Percentiles rank a stretch among this genome's conserved stretches.
These are phyloP conservation scores for Oceanodroma leucorhoa DNA, from an alignment of 2,797 vertebrate genomes.

Conservation along the genomic window DNA sequence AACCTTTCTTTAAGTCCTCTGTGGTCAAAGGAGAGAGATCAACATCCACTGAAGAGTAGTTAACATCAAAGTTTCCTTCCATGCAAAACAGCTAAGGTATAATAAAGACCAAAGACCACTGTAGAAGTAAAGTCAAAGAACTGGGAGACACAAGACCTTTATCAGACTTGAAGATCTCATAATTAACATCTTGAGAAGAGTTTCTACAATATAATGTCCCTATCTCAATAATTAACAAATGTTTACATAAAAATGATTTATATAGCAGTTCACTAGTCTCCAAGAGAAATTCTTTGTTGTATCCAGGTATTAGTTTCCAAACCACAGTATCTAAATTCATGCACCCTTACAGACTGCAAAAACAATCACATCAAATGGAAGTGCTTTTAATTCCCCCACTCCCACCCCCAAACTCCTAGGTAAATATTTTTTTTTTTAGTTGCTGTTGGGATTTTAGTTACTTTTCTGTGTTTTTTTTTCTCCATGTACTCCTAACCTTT, in stretches of 20 bases:
- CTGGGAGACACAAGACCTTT: neutral
- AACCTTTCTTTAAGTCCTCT: neutral
- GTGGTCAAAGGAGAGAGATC: neutral
- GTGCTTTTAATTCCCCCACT: neutral
- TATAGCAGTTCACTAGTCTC: neutral
- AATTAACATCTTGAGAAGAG: neutral
- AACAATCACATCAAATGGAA: neutral
- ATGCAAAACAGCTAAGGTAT: neutral
- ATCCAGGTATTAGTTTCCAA: neutral
- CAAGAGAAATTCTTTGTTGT: neutral
- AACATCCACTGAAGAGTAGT: neutral
- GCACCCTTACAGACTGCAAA: neutral
- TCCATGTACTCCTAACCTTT: neutral
- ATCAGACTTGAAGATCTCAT: neutral
- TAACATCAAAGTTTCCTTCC: neutral
- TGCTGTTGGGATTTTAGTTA: neutral
- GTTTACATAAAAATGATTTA: neutral
- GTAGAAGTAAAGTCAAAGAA: neutral
- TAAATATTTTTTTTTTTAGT: neutral
- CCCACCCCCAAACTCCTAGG: neutral
- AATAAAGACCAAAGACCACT: neutral
- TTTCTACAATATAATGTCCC: neutral
- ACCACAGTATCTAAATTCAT: neutral
- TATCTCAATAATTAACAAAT: neutral
- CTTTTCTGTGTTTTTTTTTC: neutral